phyloP scores from a whole-genome alignment of 2,888 invertebrate genomes.

The Melolontha melolontha region DNA sequence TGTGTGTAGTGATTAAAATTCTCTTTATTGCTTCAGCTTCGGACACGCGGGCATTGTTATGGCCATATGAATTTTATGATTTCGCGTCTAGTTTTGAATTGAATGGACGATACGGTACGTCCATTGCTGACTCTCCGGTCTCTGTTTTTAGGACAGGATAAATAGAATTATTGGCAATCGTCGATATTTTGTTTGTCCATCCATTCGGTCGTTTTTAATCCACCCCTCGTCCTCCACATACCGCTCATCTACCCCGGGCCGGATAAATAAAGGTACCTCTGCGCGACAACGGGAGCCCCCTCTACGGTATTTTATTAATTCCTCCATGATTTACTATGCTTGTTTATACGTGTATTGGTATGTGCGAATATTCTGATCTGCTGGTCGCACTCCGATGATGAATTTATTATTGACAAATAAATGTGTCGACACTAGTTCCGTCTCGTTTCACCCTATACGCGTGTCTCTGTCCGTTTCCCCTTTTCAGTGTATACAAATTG shows the following conservation, averaged over 20 bases:
- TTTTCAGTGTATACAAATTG: constrained; percentile 31
- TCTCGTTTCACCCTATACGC: constrained; percentile 54
- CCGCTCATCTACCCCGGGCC: neutral
- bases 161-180: constrained; percentile 65
- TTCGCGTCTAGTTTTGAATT: constrained; percentile 51
- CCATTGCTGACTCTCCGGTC: constrained; percentile 43
- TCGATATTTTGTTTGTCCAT: constrained; percentile 65
- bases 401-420: constrained; percentile 45
- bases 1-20: constrained; percentile 66
- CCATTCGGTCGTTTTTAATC: constrained; percentile 63
- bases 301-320: constrained; percentile 54
- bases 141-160: constrained; percentile 48
- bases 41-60: constrained; percentile 57
- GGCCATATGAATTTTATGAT: constrained; percentile 61
- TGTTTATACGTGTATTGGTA: constrained; percentile 20
- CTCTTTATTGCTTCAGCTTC: constrained; percentile 63
- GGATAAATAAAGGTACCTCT: constrained; percentile 26
- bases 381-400: constrained; percentile 36
- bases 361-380: constrained; percentile 21
- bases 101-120: constrained; percentile 58
- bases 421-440: constrained; percentile 52
- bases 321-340: constrained; percentile 43
- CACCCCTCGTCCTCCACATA: constrained; percentile 32
- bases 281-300: constrained; percentile 35
- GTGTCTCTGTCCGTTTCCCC: constrained; percentile 22